Base-by-base conservation (phyloP, 2,797 vertebrate species). In the Pseudochirops corinnae region DNA sequence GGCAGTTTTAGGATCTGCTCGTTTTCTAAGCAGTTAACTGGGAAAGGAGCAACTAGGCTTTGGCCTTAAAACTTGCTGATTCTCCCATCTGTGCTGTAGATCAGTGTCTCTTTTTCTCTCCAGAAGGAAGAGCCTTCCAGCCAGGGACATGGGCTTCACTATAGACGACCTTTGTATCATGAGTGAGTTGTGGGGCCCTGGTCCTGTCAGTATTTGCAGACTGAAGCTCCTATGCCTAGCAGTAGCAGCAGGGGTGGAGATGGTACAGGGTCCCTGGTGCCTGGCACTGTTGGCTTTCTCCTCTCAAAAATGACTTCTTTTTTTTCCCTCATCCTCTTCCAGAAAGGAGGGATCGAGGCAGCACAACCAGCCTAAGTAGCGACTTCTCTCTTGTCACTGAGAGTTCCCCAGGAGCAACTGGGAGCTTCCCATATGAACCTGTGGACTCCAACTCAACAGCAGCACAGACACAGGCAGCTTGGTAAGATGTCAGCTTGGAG, bases 311-410 rank as follows among this genome's bases (percentile, higher is more conserved):
- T 91, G 90, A 55, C 55, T 91, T 31, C 26, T 52, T 90, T 31
- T 60, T 62, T 90, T 33, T 33, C 53, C 28, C 11, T 67, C 94
- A 93, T 87, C 90, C 97, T 94, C 91, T 98, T 97, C 82, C 98
- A 99, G 99, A 99, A 97, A 98, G 98, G 91, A 99, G 98, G 98
- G 99, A 99, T 96, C 99, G 99, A 55, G 99, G 99, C 97, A 99
- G 99, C 96, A 99, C 99, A 97, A 99, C 99, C 92, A 99, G 99
- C 97, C 98, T 99, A 95, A 99, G 99, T 99, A 99, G 99, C 0
- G 99, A 99, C 97, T 99, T 99, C 97, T 99, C 99, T 90, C 99
- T 99, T 62, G 99, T 99, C 97, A 99, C 99, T 92, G 99, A 99
- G 97, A 99, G 99, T 93, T 98, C 98, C 13, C 99, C 99, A 26